These are phyloP conservation scores for Plumapathes pennacea DNA, from an alignment of 92 coral and sea anemone genomes.

Conservation along the genomic window DNA sequence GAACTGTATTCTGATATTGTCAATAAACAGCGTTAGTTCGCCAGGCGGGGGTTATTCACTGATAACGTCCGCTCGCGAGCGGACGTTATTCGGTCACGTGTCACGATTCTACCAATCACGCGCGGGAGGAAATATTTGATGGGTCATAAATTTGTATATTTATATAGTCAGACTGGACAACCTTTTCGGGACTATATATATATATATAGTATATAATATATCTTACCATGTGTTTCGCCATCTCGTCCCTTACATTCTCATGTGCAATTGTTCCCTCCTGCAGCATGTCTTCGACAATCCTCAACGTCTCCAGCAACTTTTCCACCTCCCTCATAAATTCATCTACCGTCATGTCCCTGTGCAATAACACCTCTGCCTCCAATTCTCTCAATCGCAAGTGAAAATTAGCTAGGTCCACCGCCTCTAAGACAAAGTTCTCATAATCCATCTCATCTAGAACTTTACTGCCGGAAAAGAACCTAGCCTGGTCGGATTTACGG, in stretches of 20 bases:
- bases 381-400: conserved; percentile 39
- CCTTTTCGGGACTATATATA: too few species aligned
- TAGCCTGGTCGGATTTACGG: conserved; percentile 32
- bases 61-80: too few species aligned
- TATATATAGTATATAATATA: too few species aligned
- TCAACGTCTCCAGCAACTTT: conserved; percentile 79
- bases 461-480: conserved; percentile 19
- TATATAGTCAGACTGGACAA: too few species aligned
- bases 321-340: conserved; percentile 84
- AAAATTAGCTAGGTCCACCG: conserved; percentile 18
- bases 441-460: conserved; percentile 23
- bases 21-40: too few species aligned
- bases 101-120: too few species aligned
- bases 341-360: conserved; percentile 67
- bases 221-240: conserved; percentile 96
- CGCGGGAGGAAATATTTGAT: too few species aligned
- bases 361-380: conserved; percentile 62
- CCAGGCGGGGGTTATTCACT: too few species aligned
- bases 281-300: conserved; percentile 87
- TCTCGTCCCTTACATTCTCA: conserved; percentile 73
- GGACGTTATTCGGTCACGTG: too few species aligned
- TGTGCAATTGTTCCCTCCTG: conserved; percentile 50
- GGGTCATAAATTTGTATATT: too few species aligned
- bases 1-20: too few species aligned
- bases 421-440: conserved; percentile 23